Conservation (phyloP, 2,113 vertebrate species). For the Chionis minor region DNA sequence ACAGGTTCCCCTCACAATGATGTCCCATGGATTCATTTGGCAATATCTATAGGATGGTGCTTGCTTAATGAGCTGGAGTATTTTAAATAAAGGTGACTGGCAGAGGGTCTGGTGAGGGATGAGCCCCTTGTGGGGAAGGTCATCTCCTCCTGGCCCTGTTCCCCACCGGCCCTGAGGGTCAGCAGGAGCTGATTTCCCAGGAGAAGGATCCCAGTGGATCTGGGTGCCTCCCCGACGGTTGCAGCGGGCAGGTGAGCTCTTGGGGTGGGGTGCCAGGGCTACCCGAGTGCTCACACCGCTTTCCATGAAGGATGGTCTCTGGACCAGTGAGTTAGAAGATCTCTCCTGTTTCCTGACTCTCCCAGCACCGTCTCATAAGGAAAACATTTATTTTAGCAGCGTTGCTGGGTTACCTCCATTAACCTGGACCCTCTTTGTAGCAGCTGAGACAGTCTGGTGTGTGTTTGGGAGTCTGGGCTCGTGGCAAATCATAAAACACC, state of each 20-base stretch:
- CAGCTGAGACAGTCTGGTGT: neutral
- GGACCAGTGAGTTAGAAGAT: neutral
- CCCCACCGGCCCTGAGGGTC: fast-evolving
- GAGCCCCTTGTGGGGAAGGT: neutral
- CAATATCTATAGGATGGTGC: neutral
- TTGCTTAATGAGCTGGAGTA: neutral
- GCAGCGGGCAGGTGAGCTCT: too few species aligned
- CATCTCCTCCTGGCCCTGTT: too few species aligned
- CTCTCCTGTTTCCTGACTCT: neutral
- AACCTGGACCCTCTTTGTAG: neutral
- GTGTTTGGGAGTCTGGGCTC: neutral
- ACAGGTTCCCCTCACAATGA: neutral
- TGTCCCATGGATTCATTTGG: fast-evolving
- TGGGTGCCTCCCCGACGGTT: too few species aligned
- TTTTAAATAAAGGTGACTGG: fast-evolving
- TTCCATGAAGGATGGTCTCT: fast-evolving
- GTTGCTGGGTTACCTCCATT: neutral
- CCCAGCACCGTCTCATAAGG: neutral
- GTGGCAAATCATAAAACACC: neutral
- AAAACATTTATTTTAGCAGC: neutral
- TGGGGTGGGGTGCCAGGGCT: neutral
- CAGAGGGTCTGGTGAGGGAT: neutral
- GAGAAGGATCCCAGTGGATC: neutral
- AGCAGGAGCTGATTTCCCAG: neutral
- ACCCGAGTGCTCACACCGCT: fast-evolving